Percentiles rank a stretch among this genome's conserved stretches.
Conservation (phyloP, 2,113 vertebrate species). For the Empidonax alnorum region DNA sequence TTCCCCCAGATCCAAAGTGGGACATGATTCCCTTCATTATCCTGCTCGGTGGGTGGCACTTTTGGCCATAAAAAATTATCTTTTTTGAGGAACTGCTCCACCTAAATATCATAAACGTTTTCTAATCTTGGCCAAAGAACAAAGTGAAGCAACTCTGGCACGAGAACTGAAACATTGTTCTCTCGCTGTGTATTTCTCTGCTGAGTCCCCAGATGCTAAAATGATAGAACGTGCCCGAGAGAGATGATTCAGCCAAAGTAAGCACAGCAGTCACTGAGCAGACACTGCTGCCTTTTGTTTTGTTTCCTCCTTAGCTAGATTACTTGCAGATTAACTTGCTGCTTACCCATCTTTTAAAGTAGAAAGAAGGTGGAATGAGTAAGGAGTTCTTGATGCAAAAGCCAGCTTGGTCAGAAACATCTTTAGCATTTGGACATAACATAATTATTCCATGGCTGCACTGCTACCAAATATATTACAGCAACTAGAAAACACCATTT, state of each 20-base stretch:
- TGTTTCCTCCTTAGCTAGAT: slow-evolving; percentile 42
- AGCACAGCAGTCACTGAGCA: slow-evolving; percentile 49
- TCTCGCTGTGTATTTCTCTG: slow-evolving; percentile 44
- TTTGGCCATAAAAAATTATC: slow-evolving; percentile 31
- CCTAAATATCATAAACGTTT: slow-evolving; percentile 65
- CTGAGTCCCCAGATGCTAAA: slow-evolving; percentile 63
- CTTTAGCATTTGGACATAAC: not conserved
- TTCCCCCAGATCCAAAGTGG: not conserved
- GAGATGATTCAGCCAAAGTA: slow-evolving; percentile 62
- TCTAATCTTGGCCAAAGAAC: slow-evolving; percentile 58
- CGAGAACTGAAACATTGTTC: slow-evolving; percentile 64
- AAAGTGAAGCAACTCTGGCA: slow-evolving; percentile 66
- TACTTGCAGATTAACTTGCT: slow-evolving; percentile 53
- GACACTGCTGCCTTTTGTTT: slow-evolving; percentile 26
- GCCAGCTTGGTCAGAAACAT: not conserved
- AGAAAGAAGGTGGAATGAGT: not conserved
- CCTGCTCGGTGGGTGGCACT: slow-evolving; percentile 59
- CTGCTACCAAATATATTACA: not conserved
- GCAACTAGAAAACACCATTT: not conserved
- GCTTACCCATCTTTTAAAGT: slow-evolving; percentile 9
- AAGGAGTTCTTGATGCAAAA: not conserved
- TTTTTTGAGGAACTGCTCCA: slow-evolving; percentile 60
- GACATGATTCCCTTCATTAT: slow-evolving; percentile 57
- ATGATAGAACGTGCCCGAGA: slow-evolving; percentile 16
- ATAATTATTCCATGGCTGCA: not conserved